Percentiles rank a stretch among this genome's conserved stretches.
Conservation (phyloP, 2,888 invertebrate species). For the Amblyteles armatorius region DNA sequence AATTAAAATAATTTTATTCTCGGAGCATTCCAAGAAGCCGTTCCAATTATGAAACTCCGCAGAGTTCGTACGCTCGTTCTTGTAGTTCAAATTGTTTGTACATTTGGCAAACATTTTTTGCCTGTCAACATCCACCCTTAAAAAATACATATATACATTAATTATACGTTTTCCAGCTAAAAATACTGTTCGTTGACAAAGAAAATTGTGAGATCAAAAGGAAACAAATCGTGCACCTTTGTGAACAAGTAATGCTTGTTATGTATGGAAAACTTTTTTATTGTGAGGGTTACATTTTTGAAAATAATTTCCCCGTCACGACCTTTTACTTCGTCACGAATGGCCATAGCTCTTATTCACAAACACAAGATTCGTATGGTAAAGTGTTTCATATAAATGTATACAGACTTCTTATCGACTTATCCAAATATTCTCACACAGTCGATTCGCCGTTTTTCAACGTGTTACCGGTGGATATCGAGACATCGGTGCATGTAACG, state of each 20-base stretch:
- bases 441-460: slow-evolving; percentile 56
- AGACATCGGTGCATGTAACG: slow-evolving; percentile 25
- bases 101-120: too few relatives aligned
- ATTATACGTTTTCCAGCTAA: too few relatives aligned
- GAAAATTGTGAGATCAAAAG: background rate
- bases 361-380: slow-evolving; percentile 5
- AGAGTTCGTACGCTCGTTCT: background rate
- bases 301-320: slow-evolving; percentile 27
- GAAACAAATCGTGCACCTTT: background rate
- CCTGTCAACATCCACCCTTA: background rate
- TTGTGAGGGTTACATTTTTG: background rate
- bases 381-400: too few relatives aligned
- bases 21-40: background rate
- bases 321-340: background rate
- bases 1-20: background rate
- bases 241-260: background rate
- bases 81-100: background rate
- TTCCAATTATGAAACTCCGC: background rate
- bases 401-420: too few relatives aligned
- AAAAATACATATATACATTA: too few relatives aligned
- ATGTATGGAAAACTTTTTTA: too few relatives aligned
- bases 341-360: slow-evolving; percentile 6
- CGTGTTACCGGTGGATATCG: background rate
- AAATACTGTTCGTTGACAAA: background rate
- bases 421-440: slow-evolving; percentile 15